Base-by-base conservation (phyloP, 2,113 vertebrate genomes). In the Psilopsiagon aymara region DNA sequence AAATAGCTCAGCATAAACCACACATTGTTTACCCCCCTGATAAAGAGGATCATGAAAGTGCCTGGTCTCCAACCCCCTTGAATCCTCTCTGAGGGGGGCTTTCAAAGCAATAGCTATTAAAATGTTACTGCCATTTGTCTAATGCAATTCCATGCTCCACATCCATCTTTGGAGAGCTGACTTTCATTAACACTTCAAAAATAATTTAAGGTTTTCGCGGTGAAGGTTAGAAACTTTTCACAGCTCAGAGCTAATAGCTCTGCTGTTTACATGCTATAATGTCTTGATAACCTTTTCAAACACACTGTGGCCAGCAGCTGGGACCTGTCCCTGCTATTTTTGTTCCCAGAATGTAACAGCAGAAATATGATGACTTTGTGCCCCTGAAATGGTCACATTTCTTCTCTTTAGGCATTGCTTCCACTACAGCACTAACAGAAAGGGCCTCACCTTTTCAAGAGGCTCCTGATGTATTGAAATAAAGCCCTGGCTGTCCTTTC, bases 101-200 rank as follows among this genome's bases (percentile, higher is more conserved):
- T 97, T 91, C 73, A 96, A 97, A 96, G 96, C 97, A 97, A 97
- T 97, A 97, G 96, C 97, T 97, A 97, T 98, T 98, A 97, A 98
- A 98, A 97, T 84, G 94, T 97, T 96, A 94, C 92, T 95, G 95
- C 96, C 97, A 97, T 98, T 98, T 98, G 95, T 98, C 94, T 97
- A 97, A 98, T 97, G 97, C 95, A 97, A 97, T 97, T 95, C 97
- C 92, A 93, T 95, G 95, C 95, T 97, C 91, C 88, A 95, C 97
- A 98, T 98, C 96, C 97, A 98, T 98, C 94, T 97, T 97, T 97
- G 92, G 96, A 91, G 93, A 97, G 96, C 97, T 89, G 96, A 94
- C 96, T 98, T 98, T 97, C 98, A 98, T 98, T 98, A 98, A 98
- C 98, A 98, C 97, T 98, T 98, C 97, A 98, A 98, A 98, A 98